Evolutionary conservation across 2,113 vertebrate species (phyloP).

Genomic region (Prolemur simus): DNA sequence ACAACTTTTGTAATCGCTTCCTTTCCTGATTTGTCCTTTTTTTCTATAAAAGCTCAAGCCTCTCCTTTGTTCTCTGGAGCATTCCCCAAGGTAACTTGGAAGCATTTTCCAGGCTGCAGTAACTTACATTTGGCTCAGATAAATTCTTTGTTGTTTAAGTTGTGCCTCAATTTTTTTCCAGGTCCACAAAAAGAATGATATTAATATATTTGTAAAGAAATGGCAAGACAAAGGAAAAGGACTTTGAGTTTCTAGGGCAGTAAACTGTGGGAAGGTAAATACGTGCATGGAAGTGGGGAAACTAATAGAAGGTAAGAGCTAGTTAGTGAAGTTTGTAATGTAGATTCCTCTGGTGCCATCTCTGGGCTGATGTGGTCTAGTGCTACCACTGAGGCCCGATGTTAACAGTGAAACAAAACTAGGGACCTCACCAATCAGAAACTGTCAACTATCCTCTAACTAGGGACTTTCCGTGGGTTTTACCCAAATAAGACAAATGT

Average conservation of each 20-base stretch:
- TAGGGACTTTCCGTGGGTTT: not conserved
- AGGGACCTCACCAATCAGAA: not conserved
- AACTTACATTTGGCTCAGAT: not conserved
- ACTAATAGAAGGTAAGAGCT: not conserved
- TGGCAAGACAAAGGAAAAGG: not conserved
- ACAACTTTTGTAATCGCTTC: not conserved
- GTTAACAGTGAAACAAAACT: not conserved
- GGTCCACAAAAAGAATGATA: not conserved
- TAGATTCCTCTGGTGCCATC: not conserved
- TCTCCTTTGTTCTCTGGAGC: not conserved
- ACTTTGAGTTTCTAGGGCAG: not conserved
- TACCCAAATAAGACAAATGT: not conserved
- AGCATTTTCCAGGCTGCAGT: not conserved
- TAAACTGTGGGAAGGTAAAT: not conserved
- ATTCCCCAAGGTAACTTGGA: not conserved
- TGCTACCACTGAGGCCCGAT: not conserved
- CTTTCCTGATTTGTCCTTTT: not conserved
- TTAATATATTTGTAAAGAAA: not conserved
- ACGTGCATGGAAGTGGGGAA: not conserved
- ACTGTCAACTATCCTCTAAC: not conserved
- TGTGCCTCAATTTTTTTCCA: not conserved
- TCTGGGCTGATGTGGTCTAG: not conserved
- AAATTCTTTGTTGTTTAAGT: not conserved
- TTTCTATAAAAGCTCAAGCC: not conserved
- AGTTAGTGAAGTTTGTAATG: not conserved